phyloP scores from a whole-genome alignment of 1,140 invertebrate genomes.

The Hormaphis cornu region DNA sequence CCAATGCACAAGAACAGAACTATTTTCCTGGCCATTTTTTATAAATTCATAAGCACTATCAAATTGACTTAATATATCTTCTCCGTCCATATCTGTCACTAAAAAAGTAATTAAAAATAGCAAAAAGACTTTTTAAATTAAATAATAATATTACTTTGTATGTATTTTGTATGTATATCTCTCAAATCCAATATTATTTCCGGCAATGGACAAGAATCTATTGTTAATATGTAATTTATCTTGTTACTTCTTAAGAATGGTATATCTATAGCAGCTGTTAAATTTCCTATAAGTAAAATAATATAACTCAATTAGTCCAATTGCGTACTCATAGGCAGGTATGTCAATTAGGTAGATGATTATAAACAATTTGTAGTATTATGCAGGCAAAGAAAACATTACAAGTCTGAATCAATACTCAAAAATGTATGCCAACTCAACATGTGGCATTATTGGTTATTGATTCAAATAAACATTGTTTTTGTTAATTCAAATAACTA shows the following conservation, averaged over 20 bases:
- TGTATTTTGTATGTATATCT: constrained; percentile 59
- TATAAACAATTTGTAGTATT: too few species aligned
- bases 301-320: neutral
- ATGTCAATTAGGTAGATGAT: too few species aligned
- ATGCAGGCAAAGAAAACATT: neutral
- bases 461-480: too few species aligned
- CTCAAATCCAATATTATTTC: constrained; percentile 56
- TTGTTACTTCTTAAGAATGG: constrained; percentile 54
- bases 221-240: constrained; percentile 66
- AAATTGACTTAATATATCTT: constrained; percentile 69
- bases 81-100: constrained; percentile 68
- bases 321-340: too few species aligned
- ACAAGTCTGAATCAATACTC: neutral
- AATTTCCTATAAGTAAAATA: constrained; percentile 50
- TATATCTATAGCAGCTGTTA: constrained; percentile 65
- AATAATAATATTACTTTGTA: constrained; percentile 51
- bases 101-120: constrained; percentile 37
- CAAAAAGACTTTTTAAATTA: constrained; percentile 37
- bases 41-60: constrained; percentile 66
- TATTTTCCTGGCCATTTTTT: constrained; percentile 48
- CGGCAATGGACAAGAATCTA: constrained; percentile 71
- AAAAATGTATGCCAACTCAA: neutral
- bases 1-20: constrained; percentile 69
- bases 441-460: too few species aligned
- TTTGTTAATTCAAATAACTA: too few species aligned